Evolutionary conservation across 1,140 invertebrate species (phyloP), one percentile per base, ranked within the genome.

Genomic region (Apis laboriosa): DNA sequence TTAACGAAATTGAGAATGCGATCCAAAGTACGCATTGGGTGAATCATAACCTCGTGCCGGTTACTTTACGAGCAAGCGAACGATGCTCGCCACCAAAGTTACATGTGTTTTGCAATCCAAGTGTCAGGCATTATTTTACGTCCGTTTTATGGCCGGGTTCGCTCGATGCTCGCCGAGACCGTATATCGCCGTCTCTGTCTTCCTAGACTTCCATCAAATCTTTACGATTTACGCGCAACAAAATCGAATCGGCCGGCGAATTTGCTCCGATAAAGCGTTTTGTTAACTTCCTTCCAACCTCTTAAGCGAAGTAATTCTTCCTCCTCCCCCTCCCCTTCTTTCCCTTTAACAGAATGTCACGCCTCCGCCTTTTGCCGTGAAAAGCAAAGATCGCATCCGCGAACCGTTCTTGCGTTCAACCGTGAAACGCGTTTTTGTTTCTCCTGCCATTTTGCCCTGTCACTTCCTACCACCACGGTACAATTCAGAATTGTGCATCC

Each of bases 31-130:
- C 73, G 9, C 68, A 71, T 43, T 5, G 61, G 43, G 17, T 19
- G 56, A 60, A 34, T 21, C 15, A 21, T 72, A 53, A 43, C 24
- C 53, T 63, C 51, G 80, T 8, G 56, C 53, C 28, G 75, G 24
- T 24, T 34, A 74, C 58, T 84, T 87, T 87, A 87, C 80, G 84
- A 74, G 76, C 80, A 53, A 84, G 51, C 21, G 70, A 79, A 83
- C 64, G 84, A 80, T 58, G 60, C 67, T 61, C 80, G 56, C 73
- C 58, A 77, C 80, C 86, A 83, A 83, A 79, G 71, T 75, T 84
- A 79, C 84, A 68, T 9, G 28, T 79, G 76, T 87, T 80, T 72
- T 67, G 84, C 77, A 86, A 85, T 87, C 63, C 51, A 64, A 86
- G 67, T 60, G 73, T 74, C 80, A 19, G 63, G 63, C 80, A 73